phyloP scores from a whole-genome alignment of 2,797 vertebrate genomes.

The Orientallactaga sibirica region DNA sequence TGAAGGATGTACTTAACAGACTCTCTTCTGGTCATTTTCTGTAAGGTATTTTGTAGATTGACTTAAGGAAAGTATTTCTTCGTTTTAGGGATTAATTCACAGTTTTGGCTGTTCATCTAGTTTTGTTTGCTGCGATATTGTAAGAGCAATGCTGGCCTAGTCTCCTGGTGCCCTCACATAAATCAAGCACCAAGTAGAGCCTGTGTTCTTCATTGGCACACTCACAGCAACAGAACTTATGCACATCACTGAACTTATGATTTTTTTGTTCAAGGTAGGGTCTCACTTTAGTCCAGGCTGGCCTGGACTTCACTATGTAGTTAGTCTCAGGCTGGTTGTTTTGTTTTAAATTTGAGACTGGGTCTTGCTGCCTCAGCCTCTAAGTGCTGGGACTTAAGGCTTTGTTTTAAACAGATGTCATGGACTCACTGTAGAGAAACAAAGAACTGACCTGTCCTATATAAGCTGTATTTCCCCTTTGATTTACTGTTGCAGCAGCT shows the following conservation, averaged over 20 bases:
- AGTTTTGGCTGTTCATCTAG: background rate
- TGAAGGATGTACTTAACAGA: background rate
- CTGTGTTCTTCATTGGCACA: background rate
- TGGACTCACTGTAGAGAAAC: background rate
- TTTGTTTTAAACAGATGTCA: background rate
- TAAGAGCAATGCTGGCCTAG: background rate
- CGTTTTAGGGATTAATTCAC: conserved; percentile 8
- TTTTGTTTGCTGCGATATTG: background rate
- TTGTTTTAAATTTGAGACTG: background rate
- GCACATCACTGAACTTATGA: no score
- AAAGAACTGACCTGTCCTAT: background rate
- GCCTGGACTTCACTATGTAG: no score
- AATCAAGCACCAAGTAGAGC: background rate
- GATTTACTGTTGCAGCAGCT: background rate
- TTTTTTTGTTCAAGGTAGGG: no score
- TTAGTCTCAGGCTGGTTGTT: no score
- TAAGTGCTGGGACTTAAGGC: background rate
- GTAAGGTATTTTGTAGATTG: conserved; percentile 14
- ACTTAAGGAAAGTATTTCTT: conserved; percentile 18
- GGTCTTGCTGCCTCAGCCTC: background rate
- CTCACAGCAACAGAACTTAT: background rate
- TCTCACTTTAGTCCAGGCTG: no score
- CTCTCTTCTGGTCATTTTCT: conserved; percentile 40
- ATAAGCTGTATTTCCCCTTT: background rate
- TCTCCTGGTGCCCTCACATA: background rate